Base-by-base conservation (phyloP, 92 coral and sea anemone genomes). In the Zoanthus solanderi region DNA sequence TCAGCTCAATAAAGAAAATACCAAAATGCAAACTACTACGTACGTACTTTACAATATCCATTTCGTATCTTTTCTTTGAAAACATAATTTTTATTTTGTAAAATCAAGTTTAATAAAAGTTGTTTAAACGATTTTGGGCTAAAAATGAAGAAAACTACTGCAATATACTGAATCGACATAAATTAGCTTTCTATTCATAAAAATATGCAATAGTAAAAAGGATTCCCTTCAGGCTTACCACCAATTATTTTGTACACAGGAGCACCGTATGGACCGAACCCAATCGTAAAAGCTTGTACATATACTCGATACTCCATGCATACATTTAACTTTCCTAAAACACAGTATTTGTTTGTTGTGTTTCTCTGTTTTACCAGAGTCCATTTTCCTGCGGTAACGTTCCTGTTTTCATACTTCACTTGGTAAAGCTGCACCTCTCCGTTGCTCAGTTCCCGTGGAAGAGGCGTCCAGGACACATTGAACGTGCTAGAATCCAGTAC, bases 201-300 rank as follows among this genome's bases (percentile, higher is more conserved):
- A 50, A 11, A 48, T 8, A 8, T 2, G 3, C 63, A 28, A 7
- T 68, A 16, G 15, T 54, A 78, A 17, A 67, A 57, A 1, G 5
- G 16, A 5, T 16, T 5, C 9, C 9, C 23, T 46, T 17, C 7
- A 12, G 53, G 9, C 90, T 53, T 87, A 91, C 93, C 91, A n/a
- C 75, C 79, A 6, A 90, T 89, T 0, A 67, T 44, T 44, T 84
- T 89, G 37, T 32, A 7, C 17, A 30, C 13, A 2, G 82, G 54
- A 45, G 44, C 7, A 46, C 94, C 83, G 72, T 78, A 92, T 11
- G 87, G 85, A 47, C 97, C 97, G 1, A 76, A 72, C 1, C 95
- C 95, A 54, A 78, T 68, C 5, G 94, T 92, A 71, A 81, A 80
- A 4, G 95, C 95, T 63, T 89, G 85, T 30, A 94, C 92, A 28